Conservation (phyloP, 2,888 invertebrate species). For the Caenorhabditis uteleia region DNA sequence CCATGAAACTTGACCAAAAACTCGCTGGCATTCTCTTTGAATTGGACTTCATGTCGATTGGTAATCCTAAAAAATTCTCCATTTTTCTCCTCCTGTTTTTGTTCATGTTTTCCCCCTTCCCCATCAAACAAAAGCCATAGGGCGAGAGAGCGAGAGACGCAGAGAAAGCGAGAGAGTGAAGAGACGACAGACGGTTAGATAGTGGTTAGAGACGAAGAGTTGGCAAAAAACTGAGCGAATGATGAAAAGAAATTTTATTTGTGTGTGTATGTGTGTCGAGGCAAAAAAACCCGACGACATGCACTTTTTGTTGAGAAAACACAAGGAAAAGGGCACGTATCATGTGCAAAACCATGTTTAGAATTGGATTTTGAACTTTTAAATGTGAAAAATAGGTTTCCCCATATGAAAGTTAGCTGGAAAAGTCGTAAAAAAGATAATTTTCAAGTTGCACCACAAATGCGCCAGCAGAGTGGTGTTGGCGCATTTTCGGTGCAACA, state of each 20-base stretch:
- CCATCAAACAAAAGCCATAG: no score
- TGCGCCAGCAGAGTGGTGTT: no score
- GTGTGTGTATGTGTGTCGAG: neutral
- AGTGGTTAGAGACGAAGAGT: conserved; percentile 2
- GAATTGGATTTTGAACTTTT: no score
- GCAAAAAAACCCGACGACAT: neutral
- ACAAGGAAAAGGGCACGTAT: no score
- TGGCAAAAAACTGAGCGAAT: neutral
- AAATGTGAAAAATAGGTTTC: no score
- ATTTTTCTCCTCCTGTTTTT: conserved; percentile 1
- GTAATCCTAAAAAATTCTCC: conserved; percentile 80
- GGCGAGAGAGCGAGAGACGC: neutral
- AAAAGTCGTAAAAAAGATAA: no score
- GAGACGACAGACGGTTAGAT: neutral
- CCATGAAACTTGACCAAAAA: conserved; percentile 99
- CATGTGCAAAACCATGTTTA: no score
- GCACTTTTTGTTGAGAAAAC: no score
- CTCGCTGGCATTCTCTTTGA: conserved; percentile 95
- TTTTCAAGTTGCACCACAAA: no score
- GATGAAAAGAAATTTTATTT: neutral
- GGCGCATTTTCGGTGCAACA: no score
- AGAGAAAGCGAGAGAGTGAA: neutral
- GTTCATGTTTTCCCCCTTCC: neutral
- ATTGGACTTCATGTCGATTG: conserved; percentile 98
- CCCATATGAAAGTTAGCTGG: no score